Evolutionary conservation across 2,888 invertebrate species (phyloP).

Genomic region (Dermolepida albohirtum): DNA sequence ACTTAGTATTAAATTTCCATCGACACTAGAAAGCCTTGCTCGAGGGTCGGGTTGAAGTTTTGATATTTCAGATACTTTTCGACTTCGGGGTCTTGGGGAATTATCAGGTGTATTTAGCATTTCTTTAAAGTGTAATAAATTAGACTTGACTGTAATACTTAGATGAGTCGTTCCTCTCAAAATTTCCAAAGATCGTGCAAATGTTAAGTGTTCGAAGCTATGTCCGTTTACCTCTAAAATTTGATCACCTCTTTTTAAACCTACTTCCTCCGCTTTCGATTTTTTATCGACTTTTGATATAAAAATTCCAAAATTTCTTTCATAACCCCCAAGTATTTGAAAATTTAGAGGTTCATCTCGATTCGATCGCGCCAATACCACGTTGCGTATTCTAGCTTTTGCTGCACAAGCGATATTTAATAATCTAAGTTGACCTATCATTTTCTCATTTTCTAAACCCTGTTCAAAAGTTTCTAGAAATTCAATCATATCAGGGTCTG

Average conservation of each 20-base stretch:
- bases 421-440: constrained; percentile 85
- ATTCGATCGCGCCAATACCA: constrained; percentile 91
- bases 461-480: constrained; percentile 93
- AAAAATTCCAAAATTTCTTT: constrained; percentile 93
- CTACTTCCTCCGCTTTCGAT: constrained; percentile 95
- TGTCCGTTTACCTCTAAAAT: constrained; percentile 98
- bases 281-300: constrained; percentile 88
- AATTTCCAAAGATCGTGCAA: constrained; percentile 92
- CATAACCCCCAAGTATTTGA: constrained; percentile 93
- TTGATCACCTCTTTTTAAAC: constrained; percentile 96
- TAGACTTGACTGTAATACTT: constrained; percentile 96
- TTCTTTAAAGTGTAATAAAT: constrained; percentile 88
- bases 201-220: constrained; percentile 93
- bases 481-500: constrained; percentile 95
- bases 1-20: constrained; percentile 64
- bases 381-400: constrained; percentile 92
- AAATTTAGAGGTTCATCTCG: constrained; percentile 95
- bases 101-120: constrained; percentile 83
- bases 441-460: constrained; percentile 84
- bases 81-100: constrained; percentile 78
- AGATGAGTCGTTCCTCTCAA: constrained; percentile 94
- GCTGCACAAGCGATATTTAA: constrained; percentile 97
- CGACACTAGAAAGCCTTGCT: constrained; percentile 83
- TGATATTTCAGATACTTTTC: constrained; percentile 73
- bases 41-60: constrained; percentile 77